These are phyloP conservation scores for Xiphias gladius DNA, from an alignment of 2,113 vertebrate genomes.

Conservation along the genomic window DNA sequence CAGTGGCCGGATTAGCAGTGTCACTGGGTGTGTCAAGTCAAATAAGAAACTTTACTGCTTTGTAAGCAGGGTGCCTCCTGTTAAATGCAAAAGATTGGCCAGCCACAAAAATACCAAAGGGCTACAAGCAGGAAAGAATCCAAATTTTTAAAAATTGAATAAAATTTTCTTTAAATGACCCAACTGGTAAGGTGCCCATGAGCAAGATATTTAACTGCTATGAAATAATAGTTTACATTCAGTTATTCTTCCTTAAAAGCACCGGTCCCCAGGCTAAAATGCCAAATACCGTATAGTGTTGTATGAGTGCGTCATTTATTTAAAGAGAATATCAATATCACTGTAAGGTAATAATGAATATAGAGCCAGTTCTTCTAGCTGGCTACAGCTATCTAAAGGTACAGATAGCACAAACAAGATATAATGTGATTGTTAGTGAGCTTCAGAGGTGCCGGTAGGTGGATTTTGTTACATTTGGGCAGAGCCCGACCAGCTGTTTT, in stretches of 20 bases:
- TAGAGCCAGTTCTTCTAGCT: neutral
- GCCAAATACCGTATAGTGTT: neutral
- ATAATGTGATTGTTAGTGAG: neutral
- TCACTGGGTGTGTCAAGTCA: slow-evolving; percentile 28
- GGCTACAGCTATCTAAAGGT: neutral
- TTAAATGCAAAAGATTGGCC: slow-evolving; percentile 15
- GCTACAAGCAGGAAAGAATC: slow-evolving; percentile 25
- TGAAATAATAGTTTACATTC: neutral
- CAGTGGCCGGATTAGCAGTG: slow-evolving; percentile 8
- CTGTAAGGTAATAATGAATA: neutral
- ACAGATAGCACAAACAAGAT: neutral
- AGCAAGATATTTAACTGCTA: neutral
- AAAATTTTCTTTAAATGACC: neutral
- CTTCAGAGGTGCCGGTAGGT: neutral
- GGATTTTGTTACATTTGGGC: neutral
- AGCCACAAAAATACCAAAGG: slow-evolving; percentile 14
- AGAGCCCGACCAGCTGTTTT: neutral
- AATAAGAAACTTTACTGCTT: slow-evolving; percentile 14
- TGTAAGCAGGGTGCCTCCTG: slow-evolving; percentile 14
- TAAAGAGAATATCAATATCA: neutral
- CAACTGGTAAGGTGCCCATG: neutral
- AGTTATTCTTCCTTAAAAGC: neutral
- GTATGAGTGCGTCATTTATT: neutral
- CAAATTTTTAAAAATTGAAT: neutral
- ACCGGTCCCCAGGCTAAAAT: neutral